Percentiles rank a stretch among this genome's conserved stretches.
Conservation (phyloP, 2,888 invertebrate genomes). For the Cantharis lateralis region DNA sequence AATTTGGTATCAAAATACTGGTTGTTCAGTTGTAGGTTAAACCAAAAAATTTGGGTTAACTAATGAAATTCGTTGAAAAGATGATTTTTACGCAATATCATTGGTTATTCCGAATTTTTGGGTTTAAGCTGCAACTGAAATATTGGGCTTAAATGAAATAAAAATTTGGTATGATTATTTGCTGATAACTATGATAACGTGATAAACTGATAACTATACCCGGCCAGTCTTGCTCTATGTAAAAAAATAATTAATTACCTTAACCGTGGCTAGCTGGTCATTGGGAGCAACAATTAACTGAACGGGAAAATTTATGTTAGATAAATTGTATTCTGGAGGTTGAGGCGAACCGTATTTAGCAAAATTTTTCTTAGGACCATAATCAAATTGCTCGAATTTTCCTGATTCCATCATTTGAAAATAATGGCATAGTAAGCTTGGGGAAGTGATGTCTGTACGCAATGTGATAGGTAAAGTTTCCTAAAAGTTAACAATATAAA, state of each 20-base stretch:
- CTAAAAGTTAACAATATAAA: slow-evolving; percentile 34
- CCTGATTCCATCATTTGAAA: slow-evolving; percentile 28
- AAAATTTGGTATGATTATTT: too few species aligned
- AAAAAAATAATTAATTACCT: slow-evolving; percentile 50
- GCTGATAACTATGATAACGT: too few species aligned
- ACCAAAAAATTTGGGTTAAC: too few species aligned
- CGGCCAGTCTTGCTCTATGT: too few species aligned
- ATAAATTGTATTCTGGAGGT: slow-evolving; percentile 64
- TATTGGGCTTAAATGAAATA: too few species aligned
- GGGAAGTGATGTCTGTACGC: slow-evolving; percentile 17
- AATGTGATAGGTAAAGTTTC: slow-evolving; percentile 50
- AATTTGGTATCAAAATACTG: too few species aligned
- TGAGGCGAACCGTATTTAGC: slow-evolving; percentile 60
- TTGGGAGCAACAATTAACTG: slow-evolving; percentile 66
- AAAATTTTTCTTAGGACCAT: slow-evolving; percentile 60
- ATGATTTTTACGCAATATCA: too few species aligned
- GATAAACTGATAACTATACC: too few species aligned
- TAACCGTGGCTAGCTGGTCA: slow-evolving; percentile 64
- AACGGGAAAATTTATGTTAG: slow-evolving; percentile 64
- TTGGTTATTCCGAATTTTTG: too few species aligned
- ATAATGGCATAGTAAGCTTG: neutral
- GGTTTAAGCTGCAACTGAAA: too few species aligned
- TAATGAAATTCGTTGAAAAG: too few species aligned
- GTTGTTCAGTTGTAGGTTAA: too few species aligned
- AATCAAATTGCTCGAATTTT: slow-evolving; percentile 34